phyloP scores from a whole-genome alignment of 2,888 invertebrate species.

The Pandemis heparana region DNA sequence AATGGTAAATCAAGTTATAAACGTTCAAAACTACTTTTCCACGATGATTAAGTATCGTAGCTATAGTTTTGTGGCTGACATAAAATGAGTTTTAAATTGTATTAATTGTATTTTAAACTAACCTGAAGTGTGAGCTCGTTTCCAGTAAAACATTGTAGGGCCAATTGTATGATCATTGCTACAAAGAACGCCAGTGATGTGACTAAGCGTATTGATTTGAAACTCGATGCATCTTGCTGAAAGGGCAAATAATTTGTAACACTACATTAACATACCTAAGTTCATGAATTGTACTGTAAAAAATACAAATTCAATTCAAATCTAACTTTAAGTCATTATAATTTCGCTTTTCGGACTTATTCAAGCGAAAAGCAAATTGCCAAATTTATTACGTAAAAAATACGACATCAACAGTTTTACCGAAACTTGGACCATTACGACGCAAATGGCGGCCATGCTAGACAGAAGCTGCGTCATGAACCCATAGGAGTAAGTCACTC shows the following conservation, averaged over 20 bases:
- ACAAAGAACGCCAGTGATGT: conserved; percentile 78
- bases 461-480: conserved; percentile 82
- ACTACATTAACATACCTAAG: too few relatives aligned
- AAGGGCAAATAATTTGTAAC: neutral
- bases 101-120: conserved; percentile 46
- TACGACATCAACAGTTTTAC: conserved; percentile 56
- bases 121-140: conserved; percentile 77
- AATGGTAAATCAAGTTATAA: conserved; percentile 5
- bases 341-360: neutral
- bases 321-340: neutral
- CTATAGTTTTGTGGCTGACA: too few relatives aligned
- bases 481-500: conserved; percentile 76
- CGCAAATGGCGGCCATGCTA: conserved; percentile 81
- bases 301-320: too few relatives aligned
- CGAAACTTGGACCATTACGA: conserved; percentile 83
- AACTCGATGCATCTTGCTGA: conserved; percentile 77
- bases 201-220: conserved; percentile 71
- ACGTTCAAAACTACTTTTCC: neutral
- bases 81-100: neutral
- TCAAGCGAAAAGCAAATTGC: neutral
- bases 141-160: conserved; percentile 76
- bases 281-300: too few relatives aligned
- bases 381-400: neutral
- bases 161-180: conserved; percentile 78
- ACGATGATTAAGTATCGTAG: too few relatives aligned